Percentiles rank a stretch among this genome's conserved stretches.
phyloP scores from a whole-genome alignment of 2,888 invertebrate species.

The Epicampocera succincta region DNA sequence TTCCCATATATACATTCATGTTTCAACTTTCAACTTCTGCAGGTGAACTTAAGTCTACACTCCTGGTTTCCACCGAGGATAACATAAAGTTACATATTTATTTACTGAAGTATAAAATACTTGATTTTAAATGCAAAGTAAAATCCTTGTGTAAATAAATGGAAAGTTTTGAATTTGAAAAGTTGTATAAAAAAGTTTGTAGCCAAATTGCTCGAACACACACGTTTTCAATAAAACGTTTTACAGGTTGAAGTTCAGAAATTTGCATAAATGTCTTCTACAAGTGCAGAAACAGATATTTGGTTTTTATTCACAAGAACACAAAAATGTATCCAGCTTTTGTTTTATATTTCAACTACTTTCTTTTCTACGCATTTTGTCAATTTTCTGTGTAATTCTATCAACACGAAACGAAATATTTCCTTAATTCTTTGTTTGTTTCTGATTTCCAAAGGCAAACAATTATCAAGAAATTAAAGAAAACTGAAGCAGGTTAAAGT shows the following conservation, averaged over 20 bases:
- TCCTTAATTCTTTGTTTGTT: constrained; percentile 18
- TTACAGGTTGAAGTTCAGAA: no score
- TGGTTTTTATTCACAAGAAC: no score
- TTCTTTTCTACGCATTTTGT: background rate
- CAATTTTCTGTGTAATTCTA: background rate
- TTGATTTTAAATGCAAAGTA: background rate
- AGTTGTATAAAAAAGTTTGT: background rate
- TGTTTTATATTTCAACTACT: background rate
- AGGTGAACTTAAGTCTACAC: background rate
- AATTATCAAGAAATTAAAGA: no score
- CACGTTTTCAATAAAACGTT: no score
- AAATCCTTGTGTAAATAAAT: background rate
- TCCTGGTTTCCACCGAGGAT: background rate
- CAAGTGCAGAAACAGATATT: no score
- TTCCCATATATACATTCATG: no score
- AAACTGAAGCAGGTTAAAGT: no score
- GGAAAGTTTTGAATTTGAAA: constrained; percentile 1
- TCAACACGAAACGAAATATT: constrained; percentile 45
- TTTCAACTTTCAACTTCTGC: no score
- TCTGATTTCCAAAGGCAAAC: background rate
- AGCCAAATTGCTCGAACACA: background rate
- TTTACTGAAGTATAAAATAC: background rate
- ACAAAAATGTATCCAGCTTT: background rate
- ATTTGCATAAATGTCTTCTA: no score
- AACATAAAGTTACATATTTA: background rate